Conservation (phyloP, 2,113 vertebrate genomes). For the Tonatia bakeri region DNA sequence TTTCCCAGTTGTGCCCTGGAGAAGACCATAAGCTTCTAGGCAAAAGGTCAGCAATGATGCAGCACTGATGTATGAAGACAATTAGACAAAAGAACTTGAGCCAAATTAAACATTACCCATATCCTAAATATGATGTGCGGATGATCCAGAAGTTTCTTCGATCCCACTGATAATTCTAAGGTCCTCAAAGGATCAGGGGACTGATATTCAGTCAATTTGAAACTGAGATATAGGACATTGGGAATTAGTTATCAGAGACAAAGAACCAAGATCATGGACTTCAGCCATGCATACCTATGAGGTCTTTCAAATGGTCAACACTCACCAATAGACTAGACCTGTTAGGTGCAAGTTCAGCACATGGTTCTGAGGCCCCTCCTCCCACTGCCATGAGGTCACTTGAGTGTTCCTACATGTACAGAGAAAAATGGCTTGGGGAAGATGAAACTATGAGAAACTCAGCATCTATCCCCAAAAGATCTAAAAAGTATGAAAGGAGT, state of each 20-base stretch:
- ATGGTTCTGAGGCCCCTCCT: neutral
- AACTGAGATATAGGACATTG: neutral
- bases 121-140: neutral
- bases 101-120: neutral
- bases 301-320: neutral
- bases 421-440: neutral
- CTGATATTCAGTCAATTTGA: neutral
- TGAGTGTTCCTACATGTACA: rapidly evolving
- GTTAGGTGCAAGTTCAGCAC: neutral
- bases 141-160: neutral
- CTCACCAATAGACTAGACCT: neutral
- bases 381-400: neutral
- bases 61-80: neutral
- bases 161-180: neutral
- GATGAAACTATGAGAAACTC: neutral
- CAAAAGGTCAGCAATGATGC: neutral
- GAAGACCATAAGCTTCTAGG: neutral
- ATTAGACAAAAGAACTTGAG: neutral
- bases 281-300: neutral
- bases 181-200: neutral
- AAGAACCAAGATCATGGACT: neutral
- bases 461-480: neutral
- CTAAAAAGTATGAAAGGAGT: neutral
- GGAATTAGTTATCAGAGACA: neutral
- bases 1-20: neutral